Evolutionary conservation across 2,797 vertebrate genomes (phyloP).

Genomic region (Takifugu ocellatus): DNA sequence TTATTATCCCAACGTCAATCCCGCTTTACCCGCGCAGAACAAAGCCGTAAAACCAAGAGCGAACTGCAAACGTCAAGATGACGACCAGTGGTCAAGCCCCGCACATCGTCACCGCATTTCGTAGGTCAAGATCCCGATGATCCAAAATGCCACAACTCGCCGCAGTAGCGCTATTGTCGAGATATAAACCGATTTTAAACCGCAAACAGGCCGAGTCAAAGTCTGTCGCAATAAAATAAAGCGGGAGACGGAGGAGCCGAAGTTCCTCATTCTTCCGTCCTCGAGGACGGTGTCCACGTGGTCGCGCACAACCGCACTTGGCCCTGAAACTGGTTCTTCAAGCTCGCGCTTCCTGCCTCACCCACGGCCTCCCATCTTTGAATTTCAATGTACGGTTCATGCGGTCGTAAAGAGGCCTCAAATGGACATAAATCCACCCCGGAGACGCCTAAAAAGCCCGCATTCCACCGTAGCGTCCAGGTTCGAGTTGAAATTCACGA

Average conservation of each 20-base stretch:
- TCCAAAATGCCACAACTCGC: no score
- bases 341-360: slow-evolving; percentile 2
- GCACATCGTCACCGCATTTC: no score
- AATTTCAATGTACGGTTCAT: not conserved
- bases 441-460: no score
- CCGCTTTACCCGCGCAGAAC: no score
- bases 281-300: not conserved
- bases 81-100: no score
- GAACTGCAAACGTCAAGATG: no score
- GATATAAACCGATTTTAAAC: no score
- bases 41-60: no score
- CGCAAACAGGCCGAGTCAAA: no score
- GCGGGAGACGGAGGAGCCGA: not conserved
- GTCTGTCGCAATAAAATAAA: not conserved
- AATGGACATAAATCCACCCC: not conserved
- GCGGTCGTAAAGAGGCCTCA: not conserved
- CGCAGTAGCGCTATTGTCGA: no score
- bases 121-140: no score
- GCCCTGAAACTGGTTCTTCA: slow-evolving; percentile 1
- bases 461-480: no score
- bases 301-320: not conserved
- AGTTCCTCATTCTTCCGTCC: not conserved
- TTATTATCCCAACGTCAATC: not conserved
- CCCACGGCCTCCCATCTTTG: slow-evolving; percentile 1
- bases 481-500: not conserved